Conservation (phyloP, 53 echinoderm and acorn worm genomes). For the Holothuria leucospilota region DNA sequence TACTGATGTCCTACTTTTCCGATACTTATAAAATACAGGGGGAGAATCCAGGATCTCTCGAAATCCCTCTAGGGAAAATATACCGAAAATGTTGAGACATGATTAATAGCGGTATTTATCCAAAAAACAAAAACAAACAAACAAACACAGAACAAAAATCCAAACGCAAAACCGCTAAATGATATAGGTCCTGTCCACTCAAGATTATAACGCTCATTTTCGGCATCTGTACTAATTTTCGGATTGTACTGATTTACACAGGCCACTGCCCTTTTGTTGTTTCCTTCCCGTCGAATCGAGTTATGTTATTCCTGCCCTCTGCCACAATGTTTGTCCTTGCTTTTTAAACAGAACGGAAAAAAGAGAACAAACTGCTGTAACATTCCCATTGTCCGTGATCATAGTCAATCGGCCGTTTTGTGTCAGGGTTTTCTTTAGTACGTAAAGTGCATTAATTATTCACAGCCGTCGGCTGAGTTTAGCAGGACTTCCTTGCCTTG, state of each 20-base stretch:
- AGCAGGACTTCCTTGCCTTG: no score
- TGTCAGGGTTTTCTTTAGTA: slow-evolving; percentile 26
- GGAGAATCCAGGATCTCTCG: no score
- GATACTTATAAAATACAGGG: no score
- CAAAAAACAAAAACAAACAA: no score
- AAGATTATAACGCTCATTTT: background rate
- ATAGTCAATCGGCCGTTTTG: slow-evolving; percentile 28
- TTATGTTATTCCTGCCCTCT: background rate
- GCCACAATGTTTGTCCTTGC: slow-evolving; percentile 35
- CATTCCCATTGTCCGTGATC: slow-evolving; percentile 15
- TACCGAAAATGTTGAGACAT: no score
- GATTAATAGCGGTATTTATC: no score
- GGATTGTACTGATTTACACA: no score
- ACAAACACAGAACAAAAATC: no score
- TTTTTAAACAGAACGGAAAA: slow-evolving; percentile 34
- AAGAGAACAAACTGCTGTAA: slow-evolving; percentile 35
- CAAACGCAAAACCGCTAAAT: no score
- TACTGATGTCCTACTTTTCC: no score
- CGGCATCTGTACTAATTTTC: slow-evolving; percentile 3
- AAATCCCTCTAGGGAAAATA: no score
- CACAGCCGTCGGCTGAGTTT: background rate
- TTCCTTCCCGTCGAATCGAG: slow-evolving; percentile 21
- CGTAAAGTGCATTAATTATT: slow-evolving; percentile 14
- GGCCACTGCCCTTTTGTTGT: background rate
- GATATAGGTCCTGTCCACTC: no score